A percentile compares a stretch with the other conserved stretches of the same genome.
These are phyloP conservation scores for Phalangium opilio DNA, from an alignment of 2,888 invertebrate species.

Conservation along the genomic window DNA sequence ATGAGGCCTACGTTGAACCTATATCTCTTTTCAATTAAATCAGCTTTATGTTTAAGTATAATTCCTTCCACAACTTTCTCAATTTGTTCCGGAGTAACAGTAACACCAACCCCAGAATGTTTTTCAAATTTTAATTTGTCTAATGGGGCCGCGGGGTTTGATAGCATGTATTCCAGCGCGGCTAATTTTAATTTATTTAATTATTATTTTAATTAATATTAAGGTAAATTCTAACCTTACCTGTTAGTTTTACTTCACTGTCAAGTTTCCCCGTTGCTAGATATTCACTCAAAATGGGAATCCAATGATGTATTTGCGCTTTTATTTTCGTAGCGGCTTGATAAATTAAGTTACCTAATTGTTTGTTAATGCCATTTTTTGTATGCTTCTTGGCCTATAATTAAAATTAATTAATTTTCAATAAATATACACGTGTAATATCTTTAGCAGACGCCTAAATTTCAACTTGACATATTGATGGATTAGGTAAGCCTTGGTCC, in stretches of 20 bases:
- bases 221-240: too few species aligned
- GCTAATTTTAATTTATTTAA: too few species aligned
- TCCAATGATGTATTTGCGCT: constrained; percentile 54
- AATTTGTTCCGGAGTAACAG: constrained; percentile 77
- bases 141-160: constrained; percentile 43
- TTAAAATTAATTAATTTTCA: too few species aligned
- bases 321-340: constrained; percentile 84
- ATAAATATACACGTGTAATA: too few species aligned
- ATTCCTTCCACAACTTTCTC: constrained; percentile 66
- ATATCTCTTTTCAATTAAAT: constrained; percentile 45
- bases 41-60: constrained; percentile 38
- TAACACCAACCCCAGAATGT: constrained; percentile 74
- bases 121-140: constrained; percentile 51
- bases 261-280: constrained; percentile 63
- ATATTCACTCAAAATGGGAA: constrained; percentile 57
- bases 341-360: constrained; percentile 63
- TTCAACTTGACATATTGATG: background rate
- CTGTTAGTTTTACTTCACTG: constrained; percentile 59
- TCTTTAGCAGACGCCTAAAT: too few species aligned
- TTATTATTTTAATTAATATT: too few species aligned
- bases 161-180: constrained; percentile 67
- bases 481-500: background rate
- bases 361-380: constrained; percentile 23
- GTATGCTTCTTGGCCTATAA: constrained; percentile 22
- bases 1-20: constrained; percentile 34